Evolutionary conservation across 2,888 invertebrate species (phyloP).

Genomic region (Pachycephus smyrnensis): DNA sequence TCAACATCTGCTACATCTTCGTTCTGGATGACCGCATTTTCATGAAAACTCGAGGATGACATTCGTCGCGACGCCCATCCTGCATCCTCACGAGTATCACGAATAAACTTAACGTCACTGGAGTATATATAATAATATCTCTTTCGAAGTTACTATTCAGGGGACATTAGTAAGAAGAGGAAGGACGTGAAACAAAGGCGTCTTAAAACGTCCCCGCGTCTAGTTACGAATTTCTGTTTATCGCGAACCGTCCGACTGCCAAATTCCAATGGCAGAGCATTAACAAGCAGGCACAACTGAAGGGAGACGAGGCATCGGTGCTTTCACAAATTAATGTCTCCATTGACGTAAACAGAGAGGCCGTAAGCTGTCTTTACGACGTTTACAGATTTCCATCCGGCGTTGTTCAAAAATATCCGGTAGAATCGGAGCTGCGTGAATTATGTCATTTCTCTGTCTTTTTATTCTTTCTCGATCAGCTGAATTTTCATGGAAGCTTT

Average conservation of each 20-base stretch:
- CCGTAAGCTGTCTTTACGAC: background rate
- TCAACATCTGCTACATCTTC: slow-evolving; percentile 19
- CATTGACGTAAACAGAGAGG: background rate
- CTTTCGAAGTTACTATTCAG: slow-evolving; percentile 4
- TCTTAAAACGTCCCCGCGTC: background rate
- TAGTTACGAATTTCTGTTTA: slow-evolving; percentile 3
- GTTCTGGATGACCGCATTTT: slow-evolving; percentile 25
- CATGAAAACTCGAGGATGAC: background rate
- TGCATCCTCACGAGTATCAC: slow-evolving; percentile 1
- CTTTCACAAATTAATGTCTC: background rate
- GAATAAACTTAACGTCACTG: slow-evolving; percentile 10
- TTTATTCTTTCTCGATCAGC: background rate
- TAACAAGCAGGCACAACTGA: background rate
- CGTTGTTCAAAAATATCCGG: background rate
- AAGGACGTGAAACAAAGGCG: background rate
- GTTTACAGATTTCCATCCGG: background rate
- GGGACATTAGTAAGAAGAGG: background rate
- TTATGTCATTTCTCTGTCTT: background rate
- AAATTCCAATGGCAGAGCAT: slow-evolving; percentile 15
- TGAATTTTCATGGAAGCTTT: background rate
- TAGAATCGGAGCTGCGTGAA: background rate
- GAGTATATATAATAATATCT: slow-evolving; percentile 19
- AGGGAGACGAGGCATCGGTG: background rate
- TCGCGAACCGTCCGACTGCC: slow-evolving; percentile 13
- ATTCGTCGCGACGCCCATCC: slow-evolving; percentile 1